Percentiles rank a stretch among this genome's conserved stretches.
phyloP scores from a whole-genome alignment of 2,888 invertebrate genomes.

The Nomada ferruginata region DNA sequence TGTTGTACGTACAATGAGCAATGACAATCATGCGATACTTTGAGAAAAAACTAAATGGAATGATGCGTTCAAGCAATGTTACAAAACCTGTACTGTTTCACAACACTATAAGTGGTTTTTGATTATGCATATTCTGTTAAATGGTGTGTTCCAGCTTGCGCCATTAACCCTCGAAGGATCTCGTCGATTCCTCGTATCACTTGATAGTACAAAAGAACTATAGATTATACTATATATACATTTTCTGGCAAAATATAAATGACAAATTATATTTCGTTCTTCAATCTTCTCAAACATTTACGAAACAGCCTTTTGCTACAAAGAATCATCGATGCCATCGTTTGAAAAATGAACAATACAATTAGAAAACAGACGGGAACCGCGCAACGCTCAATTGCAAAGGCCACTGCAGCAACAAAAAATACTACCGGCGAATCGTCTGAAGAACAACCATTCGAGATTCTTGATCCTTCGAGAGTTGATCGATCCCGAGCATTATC shows the following conservation, averaged over 20 bases:
- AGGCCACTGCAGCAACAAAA: no score
- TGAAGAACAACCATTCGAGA: not conserved
- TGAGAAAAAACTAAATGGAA: not conserved
- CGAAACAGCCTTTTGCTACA: no score
- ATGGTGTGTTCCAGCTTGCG: slow-evolving; percentile 38
- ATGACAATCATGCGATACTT: slow-evolving; percentile 17
- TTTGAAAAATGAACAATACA: not conserved
- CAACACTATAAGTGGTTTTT: slow-evolving; percentile 42
- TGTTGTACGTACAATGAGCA: slow-evolving; percentile 22
- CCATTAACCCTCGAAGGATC: slow-evolving; percentile 33
- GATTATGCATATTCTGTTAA: slow-evolving; percentile 32
- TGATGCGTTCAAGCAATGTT: not conserved
- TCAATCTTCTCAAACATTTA: not conserved
- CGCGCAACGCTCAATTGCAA: no score
- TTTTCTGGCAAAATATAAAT: not conserved
- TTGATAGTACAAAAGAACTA: not conserved
- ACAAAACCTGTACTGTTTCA: slow-evolving; percentile 30
- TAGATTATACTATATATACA: not conserved
- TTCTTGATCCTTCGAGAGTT: slow-evolving; percentile 15
- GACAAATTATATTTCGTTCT: no score
- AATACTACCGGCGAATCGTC: no score
- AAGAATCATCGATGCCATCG: no score
- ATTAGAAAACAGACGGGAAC: not conserved
- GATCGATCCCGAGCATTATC: not conserved
- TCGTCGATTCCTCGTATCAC: not conserved